Conservation (phyloP, 1,140 invertebrate species). For the Drosophila lowei region DNA sequence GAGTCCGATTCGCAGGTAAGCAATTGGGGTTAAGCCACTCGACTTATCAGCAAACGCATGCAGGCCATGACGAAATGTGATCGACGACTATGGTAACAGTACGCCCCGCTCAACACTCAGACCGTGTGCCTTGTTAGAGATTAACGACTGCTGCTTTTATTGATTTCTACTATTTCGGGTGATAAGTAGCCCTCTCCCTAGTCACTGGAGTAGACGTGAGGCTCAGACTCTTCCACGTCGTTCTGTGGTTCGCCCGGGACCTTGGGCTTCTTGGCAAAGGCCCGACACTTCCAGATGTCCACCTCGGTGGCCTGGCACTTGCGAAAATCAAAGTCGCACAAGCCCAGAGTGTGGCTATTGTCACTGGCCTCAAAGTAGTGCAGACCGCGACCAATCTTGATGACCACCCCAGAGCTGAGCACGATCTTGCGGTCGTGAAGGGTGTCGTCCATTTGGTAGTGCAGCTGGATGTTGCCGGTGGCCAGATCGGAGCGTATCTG, state of each 20-base stretch:
- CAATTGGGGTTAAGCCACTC: background rate
- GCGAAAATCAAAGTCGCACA: conserved; percentile 71
- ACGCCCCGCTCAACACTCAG: background rate
- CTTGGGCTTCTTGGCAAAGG: conserved; percentile 57
- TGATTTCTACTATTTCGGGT: conserved; percentile 4
- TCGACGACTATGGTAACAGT: conserved; percentile 1
- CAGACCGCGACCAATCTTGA: conserved; percentile 60
- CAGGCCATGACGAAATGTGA: conserved; percentile 46
- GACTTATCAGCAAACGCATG: too few relatives aligned
- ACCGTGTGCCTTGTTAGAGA: background rate
- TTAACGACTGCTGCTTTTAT: conserved; percentile 40
- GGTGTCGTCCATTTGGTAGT: conserved; percentile 64
- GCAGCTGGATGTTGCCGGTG: conserved; percentile 67
- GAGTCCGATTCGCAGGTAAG: conserved; percentile 80
- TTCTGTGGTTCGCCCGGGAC: conserved; percentile 2
- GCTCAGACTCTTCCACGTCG: background rate
- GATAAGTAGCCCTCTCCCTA: conserved; percentile 32
- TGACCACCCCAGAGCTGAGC: conserved; percentile 66
- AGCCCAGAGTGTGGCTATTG: conserved; percentile 38
- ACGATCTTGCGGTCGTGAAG: conserved; percentile 71
- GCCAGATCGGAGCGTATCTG: conserved; percentile 60
- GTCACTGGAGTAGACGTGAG: conserved; percentile 38
- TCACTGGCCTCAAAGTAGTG: conserved; percentile 64
- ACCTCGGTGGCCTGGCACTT: conserved; percentile 67
- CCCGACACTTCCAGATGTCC: conserved; percentile 69